Base-by-base conservation (phyloP, 2,797 vertebrate species). In the Rhinogobio ventralis region DNA sequence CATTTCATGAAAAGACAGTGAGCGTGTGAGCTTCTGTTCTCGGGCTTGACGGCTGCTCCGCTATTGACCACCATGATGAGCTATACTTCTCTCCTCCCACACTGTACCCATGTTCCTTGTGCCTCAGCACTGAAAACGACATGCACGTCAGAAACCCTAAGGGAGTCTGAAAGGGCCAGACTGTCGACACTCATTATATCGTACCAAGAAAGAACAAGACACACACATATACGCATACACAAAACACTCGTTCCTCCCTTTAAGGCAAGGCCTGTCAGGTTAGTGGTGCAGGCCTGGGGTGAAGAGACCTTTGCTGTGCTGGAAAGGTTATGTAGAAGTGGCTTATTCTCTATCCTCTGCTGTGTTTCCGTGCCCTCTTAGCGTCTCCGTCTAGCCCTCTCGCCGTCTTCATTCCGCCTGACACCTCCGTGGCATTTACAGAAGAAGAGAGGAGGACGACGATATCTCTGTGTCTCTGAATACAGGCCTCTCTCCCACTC, bases 11-110 rank as follows among this genome's bases (percentile, higher is more conserved):
- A 92, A 92, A 90, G 89, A 92, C 86, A 46, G 80, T 90, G 91
- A 93, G 91, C 90, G 89, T 88, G 86, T 90, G 91, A 87, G 67
- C 90, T 75, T 0, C 83, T 92, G 91, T 94, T 93, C 92, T 93
- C 93, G 90, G 91, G 91, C 89, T 82, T 89, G 90, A 88, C 88
- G 91, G 89, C 90, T 90, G 89, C 91, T 90, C 88, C 69, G 3
- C 89, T 93, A 93, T 94, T 94, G 93, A 94, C 92, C 90, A 90
- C 89, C 90, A 91, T 91, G 91, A 92, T 92, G 92, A 93, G 92
- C 90, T 92, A 88, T 89, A 93, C 90, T 94, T 93, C 92, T 86
- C 90, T 91, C 86, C 90, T 91, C 92, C 86, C 87, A 69, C 85
- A 74, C 90, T 90, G 92, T 92, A 92, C 91, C 89, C 87, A 85